Conservation (phyloP, 2,888 invertebrate species). For the Orthosia cruda region DNA sequence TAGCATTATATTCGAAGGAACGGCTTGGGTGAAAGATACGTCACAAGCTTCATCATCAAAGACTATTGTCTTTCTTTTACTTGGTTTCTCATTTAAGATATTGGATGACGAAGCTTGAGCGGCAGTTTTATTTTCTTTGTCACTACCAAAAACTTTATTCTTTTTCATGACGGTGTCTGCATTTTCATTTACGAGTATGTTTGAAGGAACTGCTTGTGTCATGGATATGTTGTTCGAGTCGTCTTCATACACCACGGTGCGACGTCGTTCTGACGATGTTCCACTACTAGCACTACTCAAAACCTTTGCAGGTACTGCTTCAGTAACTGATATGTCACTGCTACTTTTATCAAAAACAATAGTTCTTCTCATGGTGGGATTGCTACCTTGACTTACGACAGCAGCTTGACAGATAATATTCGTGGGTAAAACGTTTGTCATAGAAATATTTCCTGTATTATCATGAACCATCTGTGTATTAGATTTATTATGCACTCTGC, state of each 20-base stretch:
- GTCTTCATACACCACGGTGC: constrained; percentile 42
- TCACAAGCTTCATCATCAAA: constrained; percentile 63
- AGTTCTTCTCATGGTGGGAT: constrained; percentile 65
- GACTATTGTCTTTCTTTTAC: constrained; percentile 62
- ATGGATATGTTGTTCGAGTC: constrained; percentile 55
- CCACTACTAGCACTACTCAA: constrained; percentile 1
- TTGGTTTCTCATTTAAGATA: constrained; percentile 41
- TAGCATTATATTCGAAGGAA: constrained; percentile 51
- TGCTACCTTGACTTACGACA: constrained; percentile 8
- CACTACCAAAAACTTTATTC: constrained; percentile 47
- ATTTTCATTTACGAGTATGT: constrained; percentile 39
- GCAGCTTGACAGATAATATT: constrained; percentile 57
- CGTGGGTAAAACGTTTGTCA: constrained; percentile 70
- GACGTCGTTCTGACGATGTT: constrained; percentile 3
- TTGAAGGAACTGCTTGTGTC: constrained; percentile 59
- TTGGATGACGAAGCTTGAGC: constrained; percentile 72
- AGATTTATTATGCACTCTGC: constrained; percentile 36
- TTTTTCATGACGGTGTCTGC: neutral
- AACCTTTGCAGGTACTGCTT: constrained; percentile 43
- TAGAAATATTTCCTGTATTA: constrained; percentile 70
- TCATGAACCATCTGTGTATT: constrained; percentile 65
- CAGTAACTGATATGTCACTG: constrained; percentile 67
- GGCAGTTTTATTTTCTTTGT: constrained; percentile 71
- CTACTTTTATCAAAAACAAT: constrained; percentile 69
- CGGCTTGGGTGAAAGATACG: constrained; percentile 70